A percentile compares a stretch with the other conserved stretches of the same genome.
These are phyloP conservation scores for Danaus chrysippus DNA, from an alignment of 2,888 invertebrate species.

Conservation along the genomic window DNA sequence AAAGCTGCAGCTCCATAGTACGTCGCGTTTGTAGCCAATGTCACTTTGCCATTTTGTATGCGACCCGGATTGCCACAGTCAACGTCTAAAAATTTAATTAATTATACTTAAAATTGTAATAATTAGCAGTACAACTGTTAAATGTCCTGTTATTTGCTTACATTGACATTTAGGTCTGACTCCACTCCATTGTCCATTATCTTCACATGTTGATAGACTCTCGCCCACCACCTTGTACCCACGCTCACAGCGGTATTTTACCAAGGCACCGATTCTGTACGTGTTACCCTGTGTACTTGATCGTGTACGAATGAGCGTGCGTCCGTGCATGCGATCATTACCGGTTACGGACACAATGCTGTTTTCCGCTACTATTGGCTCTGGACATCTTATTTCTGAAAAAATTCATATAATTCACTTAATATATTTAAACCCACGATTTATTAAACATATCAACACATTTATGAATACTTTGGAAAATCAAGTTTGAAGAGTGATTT, in stretches of 20 bases:
- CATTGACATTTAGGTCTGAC: slow-evolving; percentile 90
- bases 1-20: slow-evolving; percentile 92
- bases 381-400: slow-evolving; percentile 91
- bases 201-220: slow-evolving; percentile 91
- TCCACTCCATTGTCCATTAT: slow-evolving; percentile 92
- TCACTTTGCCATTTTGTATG: slow-evolving; percentile 86
- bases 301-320: slow-evolving; percentile 87
- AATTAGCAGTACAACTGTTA: not conserved
- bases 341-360: slow-evolving; percentile 93
- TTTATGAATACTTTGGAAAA: too few relatives aligned
- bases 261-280: slow-evolving; percentile 90
- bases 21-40: slow-evolving; percentile 90
- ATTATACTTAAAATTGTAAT: slow-evolving; percentile 3
- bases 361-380: slow-evolving; percentile 89
- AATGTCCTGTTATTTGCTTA: slow-evolving; percentile 69
- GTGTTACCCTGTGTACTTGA: slow-evolving; percentile 86
- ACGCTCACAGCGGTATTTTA: slow-evolving; percentile 93
- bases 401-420: slow-evolving; percentile 26
- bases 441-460: too few relatives aligned
- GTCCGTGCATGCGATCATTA: slow-evolving; percentile 93
- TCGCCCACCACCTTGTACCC: slow-evolving; percentile 93
- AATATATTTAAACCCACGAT: too few relatives aligned
- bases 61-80: slow-evolving; percentile 90
- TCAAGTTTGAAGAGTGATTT: too few relatives aligned
- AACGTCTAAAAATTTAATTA: slow-evolving; percentile 80